Evolutionary conservation across 2,888 invertebrate species (phyloP), one percentile per base, ranked within the genome.

Genomic region (Trachelus iudaicus): DNA sequence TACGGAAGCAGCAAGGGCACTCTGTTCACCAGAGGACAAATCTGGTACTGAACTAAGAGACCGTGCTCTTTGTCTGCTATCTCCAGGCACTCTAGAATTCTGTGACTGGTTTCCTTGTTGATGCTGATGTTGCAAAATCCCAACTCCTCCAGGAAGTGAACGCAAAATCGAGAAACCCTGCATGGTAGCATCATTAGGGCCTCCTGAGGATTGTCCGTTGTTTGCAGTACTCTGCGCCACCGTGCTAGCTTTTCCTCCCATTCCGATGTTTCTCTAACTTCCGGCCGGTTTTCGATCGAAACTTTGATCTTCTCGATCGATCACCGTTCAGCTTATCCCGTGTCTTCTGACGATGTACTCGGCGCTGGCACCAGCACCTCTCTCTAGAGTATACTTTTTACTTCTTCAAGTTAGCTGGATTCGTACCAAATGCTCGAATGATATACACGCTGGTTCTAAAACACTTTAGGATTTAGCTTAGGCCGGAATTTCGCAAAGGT

Each of bases 201-300:
- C 94, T 81, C 94, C 95, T 77, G 96, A 96, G 92, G 96, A 96
- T 89, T 95, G 95, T 88, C 95, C 95, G 91, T 94, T 95, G 82
- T 89, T 89, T 81, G 88, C 86, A 79, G 89, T 83, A 82, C 90
- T 89, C 85, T 91, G 90, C 83, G 90, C 89, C 86, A 96, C 95
- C 85, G 96, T 96, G 92, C 96, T 96, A 89, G 96, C 94, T 93
- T 96, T 96, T 91, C 96, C 96, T 93, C 96, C 96, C 96, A 97
- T 97, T 82, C 83, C 86, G 80, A 77, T 23, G 56, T 23, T 56
- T 15, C 56, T 56, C 0, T 56, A 23, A 56, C 9, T 56, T 56
- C 9, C 56, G 9, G 56, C 23, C 56, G 56, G 56, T 56, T 56
- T 56, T 56, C 23, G 23, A 56, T 56, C 56, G 2, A 56, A 56